Conservation (phyloP, 2,113 vertebrate species). For the Perognathus longimembris region DNA sequence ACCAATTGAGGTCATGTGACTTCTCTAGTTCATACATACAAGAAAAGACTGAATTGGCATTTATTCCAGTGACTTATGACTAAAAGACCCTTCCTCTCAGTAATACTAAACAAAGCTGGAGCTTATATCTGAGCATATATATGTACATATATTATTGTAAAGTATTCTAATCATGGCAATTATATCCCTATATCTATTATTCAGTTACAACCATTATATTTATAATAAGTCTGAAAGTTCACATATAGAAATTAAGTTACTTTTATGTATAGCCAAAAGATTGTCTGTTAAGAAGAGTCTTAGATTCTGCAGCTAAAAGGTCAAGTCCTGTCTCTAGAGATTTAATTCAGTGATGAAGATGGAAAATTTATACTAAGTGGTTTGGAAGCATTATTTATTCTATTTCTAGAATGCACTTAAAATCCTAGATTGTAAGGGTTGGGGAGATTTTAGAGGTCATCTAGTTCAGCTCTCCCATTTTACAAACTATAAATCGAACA, state of each 20-base stretch:
- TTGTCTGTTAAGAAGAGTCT: constrained; percentile 22
- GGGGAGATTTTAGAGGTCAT: constrained; percentile 38
- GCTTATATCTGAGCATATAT: neutral
- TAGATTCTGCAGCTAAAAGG: constrained; percentile 46
- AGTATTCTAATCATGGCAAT: neutral
- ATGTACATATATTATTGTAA: neutral
- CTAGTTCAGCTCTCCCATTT: constrained; percentile 9
- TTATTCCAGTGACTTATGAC: neutral
- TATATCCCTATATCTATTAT: neutral
- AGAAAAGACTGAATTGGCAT: neutral
- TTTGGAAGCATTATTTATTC: constrained; percentile 33
- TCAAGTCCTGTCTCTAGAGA: constrained; percentile 44
- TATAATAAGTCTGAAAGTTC: neutral
- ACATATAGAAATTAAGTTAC: neutral
- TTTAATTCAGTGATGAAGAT: constrained; percentile 41
- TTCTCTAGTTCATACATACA: neutral
- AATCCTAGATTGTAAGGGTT: constrained; percentile 34
- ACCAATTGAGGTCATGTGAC: neutral
- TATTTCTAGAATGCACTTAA: constrained; percentile 55
- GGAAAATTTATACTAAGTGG: constrained; percentile 22
- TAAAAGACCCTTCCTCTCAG: neutral
- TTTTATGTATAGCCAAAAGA: neutral
- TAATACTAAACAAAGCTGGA: neutral
- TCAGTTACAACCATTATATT: neutral
- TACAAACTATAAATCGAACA: constrained; percentile 43